Conservation (phyloP, 2,888 invertebrate species). For the Pheosia gnoma region DNA sequence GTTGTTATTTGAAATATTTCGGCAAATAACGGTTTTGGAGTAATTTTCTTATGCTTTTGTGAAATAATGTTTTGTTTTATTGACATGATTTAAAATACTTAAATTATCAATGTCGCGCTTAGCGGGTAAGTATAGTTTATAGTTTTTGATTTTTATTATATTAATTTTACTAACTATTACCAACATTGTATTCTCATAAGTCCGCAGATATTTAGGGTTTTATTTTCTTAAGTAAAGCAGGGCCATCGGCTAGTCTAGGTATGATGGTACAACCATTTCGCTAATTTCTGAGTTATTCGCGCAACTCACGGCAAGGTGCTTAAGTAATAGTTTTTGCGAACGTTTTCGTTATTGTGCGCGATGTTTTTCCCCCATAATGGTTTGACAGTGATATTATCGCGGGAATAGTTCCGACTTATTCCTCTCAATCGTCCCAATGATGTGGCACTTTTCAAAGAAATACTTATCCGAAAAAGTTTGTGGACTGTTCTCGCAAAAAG, state of each 20-base stretch:
- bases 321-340: conserved; percentile 48
- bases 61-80: neutral
- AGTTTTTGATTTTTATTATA: too few relatives aligned
- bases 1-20: conserved; percentile 5
- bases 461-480: neutral
- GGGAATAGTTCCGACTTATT: conserved; percentile 14
- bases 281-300: conserved; percentile 53
- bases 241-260: neutral
- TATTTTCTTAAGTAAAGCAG: too few relatives aligned
- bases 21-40: too few relatives aligned
- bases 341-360: conserved; percentile 41
- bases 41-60: neutral
- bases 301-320: conserved; percentile 62
- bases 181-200: too few relatives aligned
- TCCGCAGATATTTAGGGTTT: too few relatives aligned
- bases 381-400: conserved; percentile 15
- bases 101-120: too few relatives aligned
- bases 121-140: too few relatives aligned
- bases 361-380: conserved; percentile 32
- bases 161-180: too few relatives aligned
- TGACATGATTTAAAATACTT: too few relatives aligned
- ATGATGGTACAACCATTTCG: neutral
- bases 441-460: neutral
- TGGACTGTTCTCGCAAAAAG: neutral
- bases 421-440: neutral